Evolutionary conservation across 1,140 invertebrate species (phyloP), one percentile per base, ranked within the genome.

Genomic region (Battus philenor): DNA sequence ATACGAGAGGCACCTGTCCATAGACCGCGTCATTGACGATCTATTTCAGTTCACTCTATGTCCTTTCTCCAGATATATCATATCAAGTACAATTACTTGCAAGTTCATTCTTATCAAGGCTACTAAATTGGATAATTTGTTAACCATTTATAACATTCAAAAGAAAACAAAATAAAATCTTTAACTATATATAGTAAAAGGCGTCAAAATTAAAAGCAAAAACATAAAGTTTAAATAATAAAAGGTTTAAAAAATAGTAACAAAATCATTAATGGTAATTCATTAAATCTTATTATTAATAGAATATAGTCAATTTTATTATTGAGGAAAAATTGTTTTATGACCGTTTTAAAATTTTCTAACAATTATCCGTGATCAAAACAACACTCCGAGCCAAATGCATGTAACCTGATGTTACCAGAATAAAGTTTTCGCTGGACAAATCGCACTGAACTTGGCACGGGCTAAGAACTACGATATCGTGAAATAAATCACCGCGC

Each of bases 31-130:
- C 70, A 75, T 66, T 73, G 61, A 70, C 61, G 67, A 63, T 54
- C 70, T 77, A 77, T 75, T 78, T 77, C 55, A 54, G 63, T 59
- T 57, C 43, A 46, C 29, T 36, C 43, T 51, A 63, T 72, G 72
- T 74, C 63, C 65, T 69, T 76, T 79, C 67, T 70, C 64, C 68
- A 78, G 66, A 77, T 72, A 76, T 75, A 79, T 50, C 48, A 50
- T 45, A 50, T 31, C 54, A 50, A 60, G 55, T 44, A 55, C 39
- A 51, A 47, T 43, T 60, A 17, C 24, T 8, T 13, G 38, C 24
- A 41, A 41, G 29, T 41, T 41, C 16, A 41, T 41, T n/a, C n/a
- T n/a, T n/a, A n/a, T n/a, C n/a, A n/a, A n/a, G n/a, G n/a, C n/a
- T n/a, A n/a, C n/a, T n/a, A n/a, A n/a, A n/a, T n/a, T n/a, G n/a